These are phyloP conservation scores for Sebastes iracundus DNA, from an alignment of 2,797 vertebrate species.

Conservation along the genomic window DNA sequence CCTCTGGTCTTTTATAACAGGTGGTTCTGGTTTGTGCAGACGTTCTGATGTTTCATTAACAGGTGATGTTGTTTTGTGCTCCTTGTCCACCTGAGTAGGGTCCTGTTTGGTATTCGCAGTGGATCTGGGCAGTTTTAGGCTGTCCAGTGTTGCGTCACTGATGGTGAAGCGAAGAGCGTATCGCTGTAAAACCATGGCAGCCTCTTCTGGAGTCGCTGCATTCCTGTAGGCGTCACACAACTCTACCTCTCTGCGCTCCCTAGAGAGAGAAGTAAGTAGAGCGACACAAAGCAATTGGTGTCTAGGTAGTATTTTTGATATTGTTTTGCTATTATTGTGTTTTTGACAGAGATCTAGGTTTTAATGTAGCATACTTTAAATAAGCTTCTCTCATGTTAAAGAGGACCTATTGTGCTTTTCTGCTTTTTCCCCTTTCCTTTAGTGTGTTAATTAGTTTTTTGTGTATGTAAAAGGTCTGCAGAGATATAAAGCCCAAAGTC, in stretches of 20 bases:
- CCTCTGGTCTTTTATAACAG: background rate
- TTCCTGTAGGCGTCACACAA: constrained; percentile 92
- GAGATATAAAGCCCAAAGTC: too few relatives aligned
- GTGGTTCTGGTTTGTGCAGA: constrained; percentile 15
- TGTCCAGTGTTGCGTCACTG: constrained; percentile 95
- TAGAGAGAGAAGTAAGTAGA: constrained; percentile 46
- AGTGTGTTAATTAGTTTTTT: too few relatives aligned
- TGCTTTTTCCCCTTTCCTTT: too few relatives aligned
- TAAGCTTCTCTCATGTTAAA: background rate
- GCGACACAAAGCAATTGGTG: background rate
- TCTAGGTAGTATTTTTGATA: background rate
- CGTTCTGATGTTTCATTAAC: constrained; percentile 10
- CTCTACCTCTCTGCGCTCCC: constrained; percentile 92
- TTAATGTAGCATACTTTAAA: background rate
- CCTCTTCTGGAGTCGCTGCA: constrained; percentile 91
- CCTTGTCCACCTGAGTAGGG: constrained; percentile 4
- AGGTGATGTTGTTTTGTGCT: constrained; percentile 13
- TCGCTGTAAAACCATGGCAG: constrained; percentile 90
- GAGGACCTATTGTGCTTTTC: too few relatives aligned
- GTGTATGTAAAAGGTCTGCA: too few relatives aligned
- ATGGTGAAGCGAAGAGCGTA: constrained; percentile 97
- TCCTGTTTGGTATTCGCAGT: constrained; percentile 69
- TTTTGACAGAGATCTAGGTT: background rate
- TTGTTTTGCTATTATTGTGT: background rate
- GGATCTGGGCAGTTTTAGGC: constrained; percentile 93